Evolutionary conservation across 1,140 invertebrate species (phyloP), one percentile per base, ranked within the genome.

Genomic region (Caenorhabditis brenneri): DNA sequence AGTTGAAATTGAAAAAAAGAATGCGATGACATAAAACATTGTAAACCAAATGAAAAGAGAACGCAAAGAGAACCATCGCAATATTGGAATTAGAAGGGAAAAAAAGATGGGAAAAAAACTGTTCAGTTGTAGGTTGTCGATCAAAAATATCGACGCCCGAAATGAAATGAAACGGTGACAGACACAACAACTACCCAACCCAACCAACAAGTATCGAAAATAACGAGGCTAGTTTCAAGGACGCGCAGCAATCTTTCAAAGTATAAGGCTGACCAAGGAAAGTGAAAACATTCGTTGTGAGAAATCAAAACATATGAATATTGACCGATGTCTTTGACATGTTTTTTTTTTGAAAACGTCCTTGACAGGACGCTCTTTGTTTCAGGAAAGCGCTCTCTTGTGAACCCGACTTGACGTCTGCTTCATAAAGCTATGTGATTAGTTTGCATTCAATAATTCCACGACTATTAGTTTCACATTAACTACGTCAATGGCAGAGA

Each of bases 141-240:
- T 19, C 15, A 58, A 80, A 58, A 51, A 36, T 33, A 55, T 24
- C 48, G 42, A 53, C 42, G 78, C 10, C 12, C 24, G n/a, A 42
- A 36, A 29, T 36, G 48, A 51, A 58, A 53, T 36, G 79, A 80
- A 49, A 80, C 7, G 48, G 79, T 15, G 79, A 79, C 48, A 79
- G 42, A 48, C 78, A 80, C 79, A 74, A 42, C 65, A 74, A 42
- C 65, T 22, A 74, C 65, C n/a, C 65, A 74, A 42, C 36, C 65
- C 65, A 74, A 74, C 65, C 65, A 74, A 74, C 65, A 74, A 74
- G 65, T 74, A 24, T 42, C 33, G 65, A 74, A 74, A 74, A 42
- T 74, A 36, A 12, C 65, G 65, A 74, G 65, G 65, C 65, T 74
- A 36, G 65, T 46, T 74, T 74, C 65, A 74, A 74, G 65, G 65